These are phyloP conservation scores for Heliconius hewitsoni DNA, from an alignment of 1,140 invertebrate species.

Conservation along the genomic window DNA sequence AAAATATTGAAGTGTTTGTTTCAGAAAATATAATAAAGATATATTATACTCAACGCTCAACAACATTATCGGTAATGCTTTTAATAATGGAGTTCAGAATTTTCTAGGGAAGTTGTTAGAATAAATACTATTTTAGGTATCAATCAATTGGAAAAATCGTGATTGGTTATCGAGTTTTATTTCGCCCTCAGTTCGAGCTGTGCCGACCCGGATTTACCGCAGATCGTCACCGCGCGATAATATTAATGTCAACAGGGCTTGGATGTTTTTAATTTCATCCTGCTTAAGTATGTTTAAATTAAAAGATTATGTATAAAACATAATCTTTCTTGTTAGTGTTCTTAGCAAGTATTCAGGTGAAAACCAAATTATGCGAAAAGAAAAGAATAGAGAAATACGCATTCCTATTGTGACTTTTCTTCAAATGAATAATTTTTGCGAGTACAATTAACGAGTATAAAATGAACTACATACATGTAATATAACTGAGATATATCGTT, in stretches of 20 bases:
- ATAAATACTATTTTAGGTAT: neutral
- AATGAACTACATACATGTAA: neutral
- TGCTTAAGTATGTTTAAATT: neutral
- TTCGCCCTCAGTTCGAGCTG: slow-evolving; percentile 39
- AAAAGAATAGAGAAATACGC: neutral
- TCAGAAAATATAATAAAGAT: neutral
- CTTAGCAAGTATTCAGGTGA: too few relatives aligned
- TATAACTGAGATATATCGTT: slow-evolving; percentile 1
- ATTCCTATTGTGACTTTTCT: neutral
- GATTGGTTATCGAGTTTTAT: slow-evolving; percentile 50
- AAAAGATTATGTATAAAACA: too few relatives aligned
- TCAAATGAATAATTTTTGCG: neutral
- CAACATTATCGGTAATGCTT: too few relatives aligned
- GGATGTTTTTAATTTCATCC: slow-evolving; percentile 40
- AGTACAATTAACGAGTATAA: neutral
- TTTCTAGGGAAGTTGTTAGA: neutral
- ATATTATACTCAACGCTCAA: neutral
- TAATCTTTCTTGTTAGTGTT: too few relatives aligned
- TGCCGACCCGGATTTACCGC: slow-evolving; percentile 44
- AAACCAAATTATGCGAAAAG: neutral
- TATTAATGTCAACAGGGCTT: slow-evolving; percentile 28
- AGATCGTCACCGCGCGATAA: slow-evolving; percentile 45
- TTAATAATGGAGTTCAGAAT: neutral
- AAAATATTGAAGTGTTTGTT: neutral
- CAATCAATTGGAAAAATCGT: slow-evolving; percentile 7